phyloP scores from a whole-genome alignment of 2,113 vertebrate genomes.

The Crotalus viridis region DNA sequence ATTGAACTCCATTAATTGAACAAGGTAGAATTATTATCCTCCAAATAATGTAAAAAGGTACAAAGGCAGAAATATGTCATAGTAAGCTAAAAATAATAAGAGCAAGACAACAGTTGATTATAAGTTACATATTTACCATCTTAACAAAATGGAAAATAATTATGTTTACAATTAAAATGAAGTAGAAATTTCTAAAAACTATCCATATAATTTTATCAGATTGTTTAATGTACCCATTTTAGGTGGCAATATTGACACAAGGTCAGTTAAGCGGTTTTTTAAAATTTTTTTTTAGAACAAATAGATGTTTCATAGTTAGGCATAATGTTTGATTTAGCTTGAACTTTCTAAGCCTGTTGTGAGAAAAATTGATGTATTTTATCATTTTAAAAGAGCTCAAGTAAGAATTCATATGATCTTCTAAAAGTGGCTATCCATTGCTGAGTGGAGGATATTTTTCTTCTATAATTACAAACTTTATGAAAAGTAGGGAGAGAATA shows the following conservation, averaged over 20 bases:
- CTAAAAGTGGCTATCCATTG: neutral
- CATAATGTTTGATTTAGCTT: neutral
- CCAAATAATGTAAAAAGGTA: slow-evolving; percentile 21
- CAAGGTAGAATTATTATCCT: neutral
- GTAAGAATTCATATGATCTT: neutral
- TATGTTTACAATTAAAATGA: slow-evolving; percentile 21
- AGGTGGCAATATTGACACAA: neutral
- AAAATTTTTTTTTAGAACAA: neutral
- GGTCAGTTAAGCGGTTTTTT: neutral
- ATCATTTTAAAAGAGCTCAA: neutral
- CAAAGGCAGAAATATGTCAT: rapidly evolving
- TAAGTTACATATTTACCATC: slow-evolving; percentile 9
- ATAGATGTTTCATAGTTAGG: neutral
- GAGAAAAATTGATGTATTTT: neutral
- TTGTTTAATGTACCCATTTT: neutral
- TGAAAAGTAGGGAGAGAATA: neutral
- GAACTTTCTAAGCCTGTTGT: neutral
- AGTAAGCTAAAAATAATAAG: neutral
- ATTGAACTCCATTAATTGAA: neutral
- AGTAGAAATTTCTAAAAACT: neutral
- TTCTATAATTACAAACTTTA: neutral
- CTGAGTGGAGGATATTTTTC: neutral
- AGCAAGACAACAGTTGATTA: neutral
- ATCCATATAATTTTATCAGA: neutral
- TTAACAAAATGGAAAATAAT: slow-evolving; percentile 10